A percentile compares a stretch with the other conserved stretches of the same genome.
Evolutionary conservation across 1,140 invertebrate species (phyloP).

Genomic region (Chelonus insularis): DNA sequence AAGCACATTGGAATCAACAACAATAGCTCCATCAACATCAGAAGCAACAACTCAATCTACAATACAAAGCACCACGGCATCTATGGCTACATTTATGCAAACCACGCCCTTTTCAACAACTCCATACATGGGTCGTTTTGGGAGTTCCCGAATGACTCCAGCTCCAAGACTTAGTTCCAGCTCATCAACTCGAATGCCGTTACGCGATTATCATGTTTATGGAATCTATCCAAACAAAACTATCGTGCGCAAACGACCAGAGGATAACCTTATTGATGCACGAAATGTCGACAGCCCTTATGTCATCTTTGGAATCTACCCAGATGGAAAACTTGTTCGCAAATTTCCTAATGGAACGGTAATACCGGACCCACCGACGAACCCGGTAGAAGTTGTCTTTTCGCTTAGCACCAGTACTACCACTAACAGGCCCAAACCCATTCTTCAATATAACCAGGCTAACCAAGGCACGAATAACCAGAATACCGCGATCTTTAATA

Average conservation of each 20-base stretch:
- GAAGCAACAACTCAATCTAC: constrained; percentile 48
- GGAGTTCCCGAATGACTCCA: constrained; percentile 46
- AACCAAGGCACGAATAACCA: constrained; percentile 45
- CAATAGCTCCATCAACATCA: constrained; percentile 41
- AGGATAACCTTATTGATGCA: constrained; percentile 66
- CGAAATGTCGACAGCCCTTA: constrained; percentile 70
- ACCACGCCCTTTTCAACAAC: constrained; percentile 39
- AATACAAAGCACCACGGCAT: constrained; percentile 37
- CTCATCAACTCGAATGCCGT: constrained; percentile 56
- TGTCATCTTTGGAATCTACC: constrained; percentile 71
- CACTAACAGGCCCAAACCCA: constrained; percentile 51
- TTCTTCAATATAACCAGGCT: constrained; percentile 47
- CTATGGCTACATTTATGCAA: constrained; percentile 40
- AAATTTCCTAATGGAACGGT: constrained; percentile 75
- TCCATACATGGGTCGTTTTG: constrained; percentile 51
- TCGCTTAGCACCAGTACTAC: constrained; percentile 56
- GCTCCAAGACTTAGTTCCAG: constrained; percentile 50
- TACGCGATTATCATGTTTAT: constrained; percentile 71
- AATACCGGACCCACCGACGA: constrained; percentile 68
- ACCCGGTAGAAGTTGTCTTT: constrained; percentile 58
- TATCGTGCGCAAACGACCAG: constrained; percentile 71
- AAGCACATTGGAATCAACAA: constrained; percentile 43
- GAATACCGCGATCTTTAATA: constrained; percentile 47
- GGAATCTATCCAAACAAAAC: constrained; percentile 75
- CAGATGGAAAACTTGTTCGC: constrained; percentile 72